Evolutionary conservation across 2,113 vertebrate genomes (phyloP).

Genomic region (Xiphorhynchus elegans): DNA sequence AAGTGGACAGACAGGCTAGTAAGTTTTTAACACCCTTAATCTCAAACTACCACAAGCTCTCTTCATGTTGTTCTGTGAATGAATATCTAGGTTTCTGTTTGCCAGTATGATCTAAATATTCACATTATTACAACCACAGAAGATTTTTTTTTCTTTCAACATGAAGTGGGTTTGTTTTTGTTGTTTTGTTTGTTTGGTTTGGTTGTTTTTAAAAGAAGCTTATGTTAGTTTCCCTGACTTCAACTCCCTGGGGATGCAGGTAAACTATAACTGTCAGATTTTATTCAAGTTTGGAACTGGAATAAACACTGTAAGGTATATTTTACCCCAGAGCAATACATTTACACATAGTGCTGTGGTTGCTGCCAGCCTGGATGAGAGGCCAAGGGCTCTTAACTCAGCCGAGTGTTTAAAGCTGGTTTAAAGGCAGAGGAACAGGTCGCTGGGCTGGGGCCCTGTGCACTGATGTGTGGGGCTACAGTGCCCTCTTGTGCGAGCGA

Average conservation of each 20-base stretch:
- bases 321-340: background rate
- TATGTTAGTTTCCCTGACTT: background rate
- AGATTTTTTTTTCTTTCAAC: background rate
- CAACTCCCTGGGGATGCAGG: background rate
- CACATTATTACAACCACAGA: background rate
- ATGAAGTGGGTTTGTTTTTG: background rate
- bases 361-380: background rate
- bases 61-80: background rate
- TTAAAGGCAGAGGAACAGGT: rapidly evolving
- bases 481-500: conserved; percentile 58
- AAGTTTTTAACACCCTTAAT: background rate
- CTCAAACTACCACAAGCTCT: background rate
- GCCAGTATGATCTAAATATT: background rate
- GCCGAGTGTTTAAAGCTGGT: rapidly evolving
- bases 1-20: rapidly evolving
- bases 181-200: background rate
- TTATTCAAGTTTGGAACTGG: background rate
- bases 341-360: rapidly evolving
- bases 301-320: background rate
- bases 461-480: background rate
- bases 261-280: background rate
- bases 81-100: background rate
- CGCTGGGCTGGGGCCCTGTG: background rate
- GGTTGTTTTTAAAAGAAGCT: background rate
- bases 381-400: rapidly evolving